Percentiles rank a stretch among this genome's conserved stretches.
Conservation (phyloP, 1,140 invertebrate species). For the Pectinophora gossypiella region DNA sequence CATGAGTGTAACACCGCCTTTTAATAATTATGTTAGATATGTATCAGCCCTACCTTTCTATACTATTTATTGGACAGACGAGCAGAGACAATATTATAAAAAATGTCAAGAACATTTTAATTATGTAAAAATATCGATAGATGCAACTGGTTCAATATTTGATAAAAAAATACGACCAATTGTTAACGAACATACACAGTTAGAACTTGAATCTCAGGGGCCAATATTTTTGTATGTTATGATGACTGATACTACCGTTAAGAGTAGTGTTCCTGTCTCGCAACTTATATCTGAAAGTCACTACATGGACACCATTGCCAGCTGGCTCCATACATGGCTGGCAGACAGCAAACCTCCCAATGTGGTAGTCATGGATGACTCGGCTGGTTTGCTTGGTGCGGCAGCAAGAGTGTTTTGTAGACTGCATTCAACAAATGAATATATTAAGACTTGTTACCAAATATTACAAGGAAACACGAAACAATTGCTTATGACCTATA, state of each 20-base stretch:
- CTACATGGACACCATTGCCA: not conserved
- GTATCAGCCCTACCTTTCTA: slow-evolving; percentile 1
- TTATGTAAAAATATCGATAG: slow-evolving; percentile 1
- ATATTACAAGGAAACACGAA: not conserved
- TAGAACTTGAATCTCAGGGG: slow-evolving; percentile 1
- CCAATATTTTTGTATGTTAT: slow-evolving; percentile 4
- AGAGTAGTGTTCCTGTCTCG: not conserved
- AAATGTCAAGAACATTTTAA: not conserved
- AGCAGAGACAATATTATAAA: not conserved
- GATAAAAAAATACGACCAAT: slow-evolving; percentile 5
- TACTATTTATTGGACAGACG: slow-evolving; percentile 1
- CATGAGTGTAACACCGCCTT: slow-evolving; percentile 1
- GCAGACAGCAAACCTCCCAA: slow-evolving; percentile 1
- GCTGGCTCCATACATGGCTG: not conserved
- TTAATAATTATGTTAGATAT: not conserved
- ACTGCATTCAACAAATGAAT: not conserved
- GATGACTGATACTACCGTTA: not conserved
- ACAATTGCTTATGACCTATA: not conserved
- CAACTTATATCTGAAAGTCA: slow-evolving; percentile 2
- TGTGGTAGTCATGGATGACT: slow-evolving; percentile 3
- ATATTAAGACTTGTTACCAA: not conserved
- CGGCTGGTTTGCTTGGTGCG: slow-evolving; percentile 1
- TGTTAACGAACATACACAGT: slow-evolving; percentile 5
- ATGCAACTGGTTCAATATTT: not conserved
- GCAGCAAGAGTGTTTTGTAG: not conserved